Evolutionary conservation across 53 echinoderm and acorn worm species (phyloP).

Genomic region (Paelopatides confundens): DNA sequence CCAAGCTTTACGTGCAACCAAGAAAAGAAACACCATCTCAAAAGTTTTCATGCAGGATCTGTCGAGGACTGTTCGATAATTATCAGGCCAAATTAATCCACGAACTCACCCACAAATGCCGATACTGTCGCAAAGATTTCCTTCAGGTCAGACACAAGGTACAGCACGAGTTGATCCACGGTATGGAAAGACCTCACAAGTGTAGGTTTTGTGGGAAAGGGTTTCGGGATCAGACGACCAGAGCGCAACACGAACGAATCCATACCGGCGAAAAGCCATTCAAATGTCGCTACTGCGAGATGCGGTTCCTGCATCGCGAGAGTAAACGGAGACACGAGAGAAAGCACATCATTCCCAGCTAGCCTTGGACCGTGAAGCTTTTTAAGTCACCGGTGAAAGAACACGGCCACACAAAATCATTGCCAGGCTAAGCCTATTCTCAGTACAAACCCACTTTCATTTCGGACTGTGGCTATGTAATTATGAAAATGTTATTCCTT

Average conservation of each 20-base stretch:
- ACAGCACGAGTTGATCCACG: conserved; percentile 22
- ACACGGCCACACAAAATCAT: too few species aligned
- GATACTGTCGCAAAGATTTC: conserved; percentile 4
- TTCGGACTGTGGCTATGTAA: too few species aligned
- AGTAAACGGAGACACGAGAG: conserved; percentile 25
- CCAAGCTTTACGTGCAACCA: background rate
- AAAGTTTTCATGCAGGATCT: background rate
- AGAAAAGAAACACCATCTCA: background rate
- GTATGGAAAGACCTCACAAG: background rate
- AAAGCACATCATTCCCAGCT: background rate
- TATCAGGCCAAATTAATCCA: background rate
- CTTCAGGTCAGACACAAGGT: background rate
- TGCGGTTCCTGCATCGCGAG: conserved; percentile 14
- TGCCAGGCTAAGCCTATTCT: too few species aligned
- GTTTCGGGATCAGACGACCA: background rate
- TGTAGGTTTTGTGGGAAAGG: background rate
- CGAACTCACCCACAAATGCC: background rate
- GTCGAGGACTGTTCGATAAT: background rate
- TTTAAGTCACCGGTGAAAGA: too few species aligned
- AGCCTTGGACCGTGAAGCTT: background rate
- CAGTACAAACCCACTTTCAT: too few species aligned
- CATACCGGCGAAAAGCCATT: conserved; percentile 23
- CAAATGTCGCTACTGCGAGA: background rate
- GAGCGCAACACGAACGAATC: background rate
- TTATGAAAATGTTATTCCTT: too few species aligned